A percentile compares a stretch with the other conserved stretches of the same genome.
These are phyloP conservation scores for Cydia fagiglandana DNA, from an alignment of 1,140 invertebrate species.

Conservation along the genomic window DNA sequence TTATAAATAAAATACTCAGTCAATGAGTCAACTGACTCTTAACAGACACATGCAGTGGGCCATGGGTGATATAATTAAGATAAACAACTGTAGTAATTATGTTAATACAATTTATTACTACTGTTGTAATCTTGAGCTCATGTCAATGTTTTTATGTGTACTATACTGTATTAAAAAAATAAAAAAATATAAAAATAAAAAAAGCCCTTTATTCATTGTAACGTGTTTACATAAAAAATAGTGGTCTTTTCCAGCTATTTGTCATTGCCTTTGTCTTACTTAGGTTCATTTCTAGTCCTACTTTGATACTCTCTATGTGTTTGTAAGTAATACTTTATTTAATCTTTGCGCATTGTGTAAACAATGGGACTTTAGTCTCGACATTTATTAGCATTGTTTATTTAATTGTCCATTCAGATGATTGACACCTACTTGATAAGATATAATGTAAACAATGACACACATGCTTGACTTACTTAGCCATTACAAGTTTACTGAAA, in stretches of 20 bases:
- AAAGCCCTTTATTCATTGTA: too few species aligned
- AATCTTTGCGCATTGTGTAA: neutral
- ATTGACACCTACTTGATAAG: neutral
- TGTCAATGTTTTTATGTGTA: neutral
- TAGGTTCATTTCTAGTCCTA: too few species aligned
- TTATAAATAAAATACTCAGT: neutral
- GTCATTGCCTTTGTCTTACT: too few species aligned
- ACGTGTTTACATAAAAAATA: too few species aligned
- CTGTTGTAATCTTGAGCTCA: neutral
- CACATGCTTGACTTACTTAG: neutral
- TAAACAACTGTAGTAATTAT: neutral
- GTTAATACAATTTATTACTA: neutral
- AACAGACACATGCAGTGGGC: neutral
- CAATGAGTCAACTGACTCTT: neutral
- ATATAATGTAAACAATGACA: neutral
- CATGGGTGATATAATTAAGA: constrained; percentile 1
- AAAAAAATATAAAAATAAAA: too few species aligned
- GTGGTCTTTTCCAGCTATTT: too few species aligned
- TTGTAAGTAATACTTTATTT: too few species aligned
- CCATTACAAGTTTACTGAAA: neutral
- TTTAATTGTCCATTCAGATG: neutral
- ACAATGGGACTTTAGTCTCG: neutral
- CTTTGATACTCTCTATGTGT: too few species aligned
- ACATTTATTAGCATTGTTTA: neutral
- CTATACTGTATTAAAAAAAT: too few species aligned